Evolutionary conservation across 2,113 vertebrate species (phyloP).

Genomic region (Calidris pugnax): DNA sequence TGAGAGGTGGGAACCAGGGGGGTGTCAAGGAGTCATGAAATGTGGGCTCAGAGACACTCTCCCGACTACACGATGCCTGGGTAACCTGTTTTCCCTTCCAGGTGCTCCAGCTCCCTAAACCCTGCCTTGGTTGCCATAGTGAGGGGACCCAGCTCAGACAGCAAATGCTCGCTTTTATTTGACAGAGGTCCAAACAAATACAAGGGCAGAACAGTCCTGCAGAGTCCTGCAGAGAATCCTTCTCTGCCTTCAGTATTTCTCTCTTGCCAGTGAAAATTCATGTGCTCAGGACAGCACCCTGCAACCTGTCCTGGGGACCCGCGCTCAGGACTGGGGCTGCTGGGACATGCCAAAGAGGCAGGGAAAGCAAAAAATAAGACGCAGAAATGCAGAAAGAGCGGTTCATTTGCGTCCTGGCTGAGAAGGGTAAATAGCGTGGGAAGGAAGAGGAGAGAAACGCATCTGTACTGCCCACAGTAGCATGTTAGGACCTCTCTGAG

Average conservation of each 20-base stretch:
- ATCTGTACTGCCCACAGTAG: rapidly evolving
- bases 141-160: neutral
- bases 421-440: neutral
- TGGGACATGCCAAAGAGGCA: neutral
- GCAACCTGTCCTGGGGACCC: neutral
- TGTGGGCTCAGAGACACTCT: rapidly evolving
- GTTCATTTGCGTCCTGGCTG: neutral
- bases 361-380: neutral
- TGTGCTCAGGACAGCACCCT: neutral
- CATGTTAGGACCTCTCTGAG: neutral
- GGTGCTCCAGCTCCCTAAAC: neutral
- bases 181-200: neutral
- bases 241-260: neutral
- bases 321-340: neutral
- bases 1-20: no score
- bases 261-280: neutral
- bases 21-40: neutral
- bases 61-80: rapidly evolving
- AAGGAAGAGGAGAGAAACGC: neutral
- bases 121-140: neutral
- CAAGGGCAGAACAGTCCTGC: neutral
- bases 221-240: neutral
- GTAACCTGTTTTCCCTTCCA: neutral
- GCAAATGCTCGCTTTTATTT: neutral
- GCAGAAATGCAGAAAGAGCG: neutral